Evolutionary conservation across 2,888 invertebrate species (phyloP), one percentile per base, ranked within the genome.

Genomic region (Drosophila nr. perissopoda): DNA sequence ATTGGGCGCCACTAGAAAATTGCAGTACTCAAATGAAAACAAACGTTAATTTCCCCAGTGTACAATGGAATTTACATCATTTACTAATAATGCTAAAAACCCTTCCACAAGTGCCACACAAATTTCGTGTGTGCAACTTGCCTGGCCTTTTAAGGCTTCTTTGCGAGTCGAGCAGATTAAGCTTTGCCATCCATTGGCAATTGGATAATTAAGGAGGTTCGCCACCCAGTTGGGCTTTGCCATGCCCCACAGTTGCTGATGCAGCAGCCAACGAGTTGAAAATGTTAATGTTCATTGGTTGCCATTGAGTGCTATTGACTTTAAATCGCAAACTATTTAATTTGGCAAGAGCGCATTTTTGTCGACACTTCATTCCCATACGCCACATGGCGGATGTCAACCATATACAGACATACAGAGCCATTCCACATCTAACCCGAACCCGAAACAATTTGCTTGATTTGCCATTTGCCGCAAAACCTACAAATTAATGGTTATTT

Each of bases 401-500:
- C 18, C 13, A 16, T 25, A 21, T 4, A 18, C 34, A 29, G 13
- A 49, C 33, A 25, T 11, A 33, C 5, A 33, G 21, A 2, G 31
- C 33, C 46, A 18, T n/a, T 8, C 31, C 51, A 38, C 13, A 42
- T 36, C 2, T 7, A 40, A 3, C 25, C 36, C 31, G 33, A 52
- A 27, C 18, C 52, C 58, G 5, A 51, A 70, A 25, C 49, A 33
- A 53, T 29, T 52, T 25, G 42, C 10, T 53, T 51, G 49, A 36
- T 40, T 65, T 60, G 51, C 68, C 62, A 66, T 78, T 75, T 78
- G 70, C 69, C 64, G 76, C 83, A 72, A 79, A 86, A 76, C 81
- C 86, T 80, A 86, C 74, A 83, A 83, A 83, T 86, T 76, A 62
- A 83, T 86, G 86, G 72, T 61, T 53, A 70, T 74, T 68, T 76